Conservation (phyloP, 2,797 vertebrate genomes). For the Hemibagrus guttatus region DNA sequence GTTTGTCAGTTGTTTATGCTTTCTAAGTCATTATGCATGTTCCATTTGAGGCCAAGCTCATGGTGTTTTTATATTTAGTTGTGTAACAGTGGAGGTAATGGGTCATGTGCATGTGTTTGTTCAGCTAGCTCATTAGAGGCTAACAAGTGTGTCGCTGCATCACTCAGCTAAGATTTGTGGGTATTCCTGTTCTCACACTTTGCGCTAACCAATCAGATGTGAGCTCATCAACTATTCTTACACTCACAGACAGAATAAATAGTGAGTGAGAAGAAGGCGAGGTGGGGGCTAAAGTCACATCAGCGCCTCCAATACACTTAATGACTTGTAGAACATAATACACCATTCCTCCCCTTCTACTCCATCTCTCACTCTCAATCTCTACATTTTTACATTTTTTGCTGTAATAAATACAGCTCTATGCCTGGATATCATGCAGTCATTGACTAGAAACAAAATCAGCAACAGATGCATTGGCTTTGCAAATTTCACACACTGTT, state of each 20-base stretch:
- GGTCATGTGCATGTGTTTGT: neutral
- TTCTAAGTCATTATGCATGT: neutral
- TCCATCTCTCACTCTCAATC: constrained; percentile 30
- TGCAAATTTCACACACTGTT: neutral
- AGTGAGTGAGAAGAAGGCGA: neutral
- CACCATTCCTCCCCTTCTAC: constrained; percentile 27
- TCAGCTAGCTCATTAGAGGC: constrained; percentile 36
- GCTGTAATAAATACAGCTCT: neutral
- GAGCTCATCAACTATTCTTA: constrained; percentile 42
- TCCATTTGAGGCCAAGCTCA: neutral
- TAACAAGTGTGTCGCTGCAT: constrained; percentile 5
- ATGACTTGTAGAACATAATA: constrained; percentile 12
- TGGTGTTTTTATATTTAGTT: neutral
- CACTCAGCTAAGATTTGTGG: neutral
- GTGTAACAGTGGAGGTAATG: neutral
- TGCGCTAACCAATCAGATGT: constrained; percentile 8
- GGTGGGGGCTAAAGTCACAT: constrained; percentile 20
- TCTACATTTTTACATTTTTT: neutral
- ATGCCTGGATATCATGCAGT: neutral
- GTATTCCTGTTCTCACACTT: constrained; percentile 37
- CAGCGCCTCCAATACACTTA: neutral
- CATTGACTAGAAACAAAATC: neutral
- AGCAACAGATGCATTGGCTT: neutral
- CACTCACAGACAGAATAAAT: constrained; percentile 25
- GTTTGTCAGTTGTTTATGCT: neutral